phyloP scores from a whole-genome alignment of 1,140 invertebrate genomes.

The Hylaeus anthracinus region DNA sequence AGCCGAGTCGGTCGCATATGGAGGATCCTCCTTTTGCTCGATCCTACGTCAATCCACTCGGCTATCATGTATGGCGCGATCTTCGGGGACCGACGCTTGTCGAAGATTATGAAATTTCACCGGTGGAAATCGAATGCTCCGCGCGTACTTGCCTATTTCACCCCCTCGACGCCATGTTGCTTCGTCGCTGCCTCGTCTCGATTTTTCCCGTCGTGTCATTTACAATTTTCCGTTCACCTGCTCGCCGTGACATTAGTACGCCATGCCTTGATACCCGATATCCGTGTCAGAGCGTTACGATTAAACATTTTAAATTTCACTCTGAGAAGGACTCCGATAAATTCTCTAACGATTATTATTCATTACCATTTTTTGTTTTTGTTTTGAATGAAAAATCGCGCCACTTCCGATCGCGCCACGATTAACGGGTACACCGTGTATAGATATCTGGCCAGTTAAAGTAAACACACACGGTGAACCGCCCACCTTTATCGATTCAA shows the following conservation, averaged over 20 bases:
- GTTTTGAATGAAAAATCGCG: too few species aligned
- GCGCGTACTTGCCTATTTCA: constrained; percentile 40
- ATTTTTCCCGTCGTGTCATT: constrained; percentile 34
- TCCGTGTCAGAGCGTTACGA: neutral
- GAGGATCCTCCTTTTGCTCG: neutral
- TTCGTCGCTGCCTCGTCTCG: neutral
- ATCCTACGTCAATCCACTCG: constrained; percentile 31
- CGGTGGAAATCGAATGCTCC: constrained; percentile 56
- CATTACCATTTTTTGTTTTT: too few species aligned
- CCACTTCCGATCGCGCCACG: too few species aligned
- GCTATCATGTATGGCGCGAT: constrained; percentile 40
- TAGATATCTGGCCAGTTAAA: too few species aligned
- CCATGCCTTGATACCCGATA: neutral
- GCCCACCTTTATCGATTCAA: too few species aligned
- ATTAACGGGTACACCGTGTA: too few species aligned
- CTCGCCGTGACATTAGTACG: constrained; percentile 6
- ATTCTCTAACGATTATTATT: too few species aligned
- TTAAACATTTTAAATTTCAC: neutral
- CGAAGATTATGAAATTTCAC: constrained; percentile 60
- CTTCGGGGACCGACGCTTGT: constrained; percentile 24
- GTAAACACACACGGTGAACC: too few species aligned
- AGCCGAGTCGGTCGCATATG: too few species aligned
- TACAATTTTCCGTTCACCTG: constrained; percentile 45
- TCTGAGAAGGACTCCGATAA: too few species aligned
- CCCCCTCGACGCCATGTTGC: constrained; percentile 26